Conservation (phyloP, 2,888 invertebrate genomes). For the Harpagoxenus sublaevis region DNA sequence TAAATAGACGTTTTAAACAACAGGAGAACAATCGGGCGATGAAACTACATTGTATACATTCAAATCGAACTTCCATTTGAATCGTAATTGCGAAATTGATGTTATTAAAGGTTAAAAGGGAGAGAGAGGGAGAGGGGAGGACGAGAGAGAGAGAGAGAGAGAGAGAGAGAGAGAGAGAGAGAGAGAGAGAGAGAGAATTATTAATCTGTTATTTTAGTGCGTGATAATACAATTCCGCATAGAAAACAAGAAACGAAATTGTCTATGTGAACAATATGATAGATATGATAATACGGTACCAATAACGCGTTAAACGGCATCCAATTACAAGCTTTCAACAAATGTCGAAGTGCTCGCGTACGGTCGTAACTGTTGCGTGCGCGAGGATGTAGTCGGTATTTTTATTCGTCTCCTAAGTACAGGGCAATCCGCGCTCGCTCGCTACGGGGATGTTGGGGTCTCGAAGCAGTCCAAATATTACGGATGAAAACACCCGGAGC, state of each 20-base stretch:
- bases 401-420: slow-evolving; percentile 39
- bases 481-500: slow-evolving; percentile 48
- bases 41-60: not conserved
- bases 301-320: slow-evolving; percentile 16
- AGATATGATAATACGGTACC: not conserved
- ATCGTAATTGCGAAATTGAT: slow-evolving; percentile 15
- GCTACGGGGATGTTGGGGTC: not conserved
- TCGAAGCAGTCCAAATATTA: slow-evolving; percentile 62
- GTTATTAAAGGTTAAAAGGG: not conserved
- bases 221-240: not conserved
- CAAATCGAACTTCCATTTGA: not conserved
- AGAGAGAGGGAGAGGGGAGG: not conserved
- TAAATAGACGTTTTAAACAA: slow-evolving; percentile 16
- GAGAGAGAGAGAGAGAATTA: not conserved
- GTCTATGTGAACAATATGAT: not conserved
- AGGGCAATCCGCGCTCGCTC: slow-evolving; percentile 25
- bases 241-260: not conserved
- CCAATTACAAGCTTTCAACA: not conserved
- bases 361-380: not conserved
- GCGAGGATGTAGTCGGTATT: slow-evolving; percentile 21
- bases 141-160: not conserved
- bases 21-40: not conserved
- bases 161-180: not conserved
- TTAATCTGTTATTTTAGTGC: not conserved
- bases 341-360: not conserved